A percentile compares a stretch with the other conserved stretches of the same genome.
Conservation (phyloP, 2,113 vertebrate species). For the Penelope pileata region DNA sequence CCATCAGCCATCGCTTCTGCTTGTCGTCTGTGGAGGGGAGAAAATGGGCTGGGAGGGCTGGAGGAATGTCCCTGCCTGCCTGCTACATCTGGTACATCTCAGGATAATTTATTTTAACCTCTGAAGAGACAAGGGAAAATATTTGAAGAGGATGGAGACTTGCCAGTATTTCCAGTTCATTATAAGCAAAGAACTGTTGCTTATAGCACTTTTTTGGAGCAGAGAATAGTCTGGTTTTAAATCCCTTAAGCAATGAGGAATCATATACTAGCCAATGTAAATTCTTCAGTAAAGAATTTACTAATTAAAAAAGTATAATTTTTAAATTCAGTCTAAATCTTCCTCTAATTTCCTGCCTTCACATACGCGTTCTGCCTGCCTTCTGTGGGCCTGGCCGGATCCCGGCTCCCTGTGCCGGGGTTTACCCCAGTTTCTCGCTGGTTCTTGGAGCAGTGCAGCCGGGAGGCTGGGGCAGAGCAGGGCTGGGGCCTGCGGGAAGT, state of each 20-base stretch:
- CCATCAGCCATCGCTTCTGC: neutral
- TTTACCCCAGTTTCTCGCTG: fast-evolving
- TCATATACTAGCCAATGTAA: neutral
- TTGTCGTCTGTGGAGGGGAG: neutral
- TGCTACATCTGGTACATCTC: constrained; percentile 51
- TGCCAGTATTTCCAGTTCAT: constrained; percentile 64
- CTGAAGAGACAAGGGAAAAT: constrained; percentile 51
- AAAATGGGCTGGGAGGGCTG: neutral
- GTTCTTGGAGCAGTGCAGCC: neutral
- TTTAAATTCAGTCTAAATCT: neutral
- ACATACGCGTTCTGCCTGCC: neutral
- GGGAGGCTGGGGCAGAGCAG: neutral
- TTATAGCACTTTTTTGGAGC: constrained; percentile 55
- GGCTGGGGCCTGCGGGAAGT: neutral
- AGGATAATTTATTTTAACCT: constrained; percentile 54
- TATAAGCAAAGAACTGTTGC: constrained; percentile 48
- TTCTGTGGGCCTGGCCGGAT: fast-evolving
- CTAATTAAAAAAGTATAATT: neutral
- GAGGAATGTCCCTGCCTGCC: neutral
- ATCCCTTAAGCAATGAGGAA: constrained; percentile 40
- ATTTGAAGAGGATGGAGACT: constrained; percentile 46
- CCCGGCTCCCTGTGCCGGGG: neutral
- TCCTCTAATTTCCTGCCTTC: neutral
- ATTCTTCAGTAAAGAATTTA: neutral
- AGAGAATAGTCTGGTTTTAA: constrained; percentile 47